Conservation (phyloP, 2,113 vertebrate genomes). For the Leptobrachium leishanense region DNA sequence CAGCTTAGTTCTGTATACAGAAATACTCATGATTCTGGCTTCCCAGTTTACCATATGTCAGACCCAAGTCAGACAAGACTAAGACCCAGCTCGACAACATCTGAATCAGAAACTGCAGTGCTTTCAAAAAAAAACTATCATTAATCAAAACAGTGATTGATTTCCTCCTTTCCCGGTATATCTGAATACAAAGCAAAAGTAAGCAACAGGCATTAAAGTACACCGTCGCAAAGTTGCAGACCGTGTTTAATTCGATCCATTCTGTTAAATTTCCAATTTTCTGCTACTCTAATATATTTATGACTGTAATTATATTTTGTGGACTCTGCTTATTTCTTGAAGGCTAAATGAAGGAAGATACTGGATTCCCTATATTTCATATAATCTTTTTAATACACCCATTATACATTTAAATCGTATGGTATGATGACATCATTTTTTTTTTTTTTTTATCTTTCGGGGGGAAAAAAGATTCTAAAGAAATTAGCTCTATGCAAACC, state of each 20-base stretch:
- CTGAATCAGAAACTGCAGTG: too few relatives aligned
- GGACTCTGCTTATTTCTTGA: not conserved
- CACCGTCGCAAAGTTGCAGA: not conserved
- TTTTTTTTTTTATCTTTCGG: not conserved
- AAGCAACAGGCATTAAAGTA: not conserved
- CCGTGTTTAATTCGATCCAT: slow-evolving; percentile 4
- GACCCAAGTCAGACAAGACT: too few relatives aligned
- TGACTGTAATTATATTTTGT: slow-evolving; percentile 4
- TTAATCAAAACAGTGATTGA: not conserved
- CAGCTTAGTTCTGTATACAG: too few relatives aligned
- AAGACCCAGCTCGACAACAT: too few relatives aligned
- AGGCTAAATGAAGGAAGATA: not conserved
- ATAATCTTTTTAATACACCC: not conserved
- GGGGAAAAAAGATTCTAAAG: not conserved
- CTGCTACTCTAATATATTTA: not conserved
- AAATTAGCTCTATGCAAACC: slow-evolving; percentile 34
- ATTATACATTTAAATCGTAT: too few relatives aligned
- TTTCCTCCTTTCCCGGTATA: not conserved
- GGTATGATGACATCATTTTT: not conserved
- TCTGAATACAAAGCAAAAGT: not conserved
- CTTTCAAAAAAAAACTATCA: too few relatives aligned
- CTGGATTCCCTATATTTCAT: not conserved
- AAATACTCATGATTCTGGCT: too few relatives aligned
- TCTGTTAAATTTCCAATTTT: not conserved
- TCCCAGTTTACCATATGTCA: too few relatives aligned